Conservation (phyloP, 2,797 vertebrate species). For the Pipistrellus kuhlii region DNA sequence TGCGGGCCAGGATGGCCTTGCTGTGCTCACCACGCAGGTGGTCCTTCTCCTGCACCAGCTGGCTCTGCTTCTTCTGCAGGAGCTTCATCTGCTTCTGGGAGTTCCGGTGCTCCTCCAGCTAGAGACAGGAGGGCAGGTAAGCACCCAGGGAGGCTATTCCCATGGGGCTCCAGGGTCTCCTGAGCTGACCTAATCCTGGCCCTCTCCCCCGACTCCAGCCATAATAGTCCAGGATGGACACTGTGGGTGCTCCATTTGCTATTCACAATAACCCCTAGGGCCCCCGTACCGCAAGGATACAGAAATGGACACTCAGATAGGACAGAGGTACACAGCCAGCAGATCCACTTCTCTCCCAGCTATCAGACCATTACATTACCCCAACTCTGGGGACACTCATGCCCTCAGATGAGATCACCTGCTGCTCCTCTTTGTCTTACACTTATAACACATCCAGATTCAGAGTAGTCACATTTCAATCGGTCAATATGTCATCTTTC, state of each 20-base stretch:
- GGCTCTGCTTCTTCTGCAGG: conserved; percentile 97
- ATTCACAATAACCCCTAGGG: not conserved
- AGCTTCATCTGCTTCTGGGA: conserved; percentile 97
- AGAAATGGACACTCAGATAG: not conserved
- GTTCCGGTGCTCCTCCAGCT: conserved; percentile 97
- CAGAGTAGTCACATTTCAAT: not conserved
- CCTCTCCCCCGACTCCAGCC: not conserved
- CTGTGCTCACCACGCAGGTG: conserved; percentile 97
- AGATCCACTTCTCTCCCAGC: not conserved
- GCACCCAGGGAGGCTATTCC: not conserved
- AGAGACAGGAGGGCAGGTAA: not conserved
- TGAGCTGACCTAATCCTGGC: not conserved
- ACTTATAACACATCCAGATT: not conserved
- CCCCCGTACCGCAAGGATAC: not conserved
- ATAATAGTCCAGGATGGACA: not conserved
- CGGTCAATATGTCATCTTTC: not conserved
- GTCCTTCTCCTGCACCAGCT: conserved; percentile 98
- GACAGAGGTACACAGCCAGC: not conserved
- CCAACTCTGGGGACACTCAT: not conserved
- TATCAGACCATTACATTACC: not conserved
- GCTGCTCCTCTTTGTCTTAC: not conserved
- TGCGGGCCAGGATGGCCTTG: conserved; percentile 97
- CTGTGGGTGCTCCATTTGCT: not conserved
- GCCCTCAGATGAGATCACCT: not conserved
- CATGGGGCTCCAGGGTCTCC: not conserved